phyloP scores from a whole-genome alignment of 2,113 vertebrate genomes.

The Strix aluco region DNA sequence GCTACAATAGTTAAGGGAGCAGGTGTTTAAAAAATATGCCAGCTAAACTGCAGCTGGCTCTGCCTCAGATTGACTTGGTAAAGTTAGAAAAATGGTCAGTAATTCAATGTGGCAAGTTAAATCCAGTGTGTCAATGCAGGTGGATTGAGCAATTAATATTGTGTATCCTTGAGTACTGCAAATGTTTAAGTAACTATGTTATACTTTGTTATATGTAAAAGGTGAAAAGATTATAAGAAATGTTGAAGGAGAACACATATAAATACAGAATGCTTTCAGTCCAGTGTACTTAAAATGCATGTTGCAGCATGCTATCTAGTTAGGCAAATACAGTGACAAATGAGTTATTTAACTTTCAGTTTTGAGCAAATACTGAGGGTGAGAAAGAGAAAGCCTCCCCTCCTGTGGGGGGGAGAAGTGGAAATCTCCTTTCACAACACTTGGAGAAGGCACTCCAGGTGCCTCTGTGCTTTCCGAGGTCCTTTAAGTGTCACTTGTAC shows the following conservation, averaged over 20 bases:
- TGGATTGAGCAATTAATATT: constrained; percentile 20
- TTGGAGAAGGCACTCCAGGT: background rate
- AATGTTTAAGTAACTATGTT: background rate
- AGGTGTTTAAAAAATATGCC: background rate
- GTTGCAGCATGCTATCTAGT: background rate
- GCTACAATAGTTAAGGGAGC: background rate
- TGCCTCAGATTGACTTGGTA: background rate
- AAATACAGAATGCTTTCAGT: background rate
- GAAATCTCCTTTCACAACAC: background rate
- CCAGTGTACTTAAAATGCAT: background rate
- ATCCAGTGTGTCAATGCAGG: constrained; percentile 2
- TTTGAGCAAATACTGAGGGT: background rate
- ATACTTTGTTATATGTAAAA: background rate
- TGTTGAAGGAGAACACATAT: background rate
- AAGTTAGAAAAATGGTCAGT: constrained; percentile 6
- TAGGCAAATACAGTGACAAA: background rate
- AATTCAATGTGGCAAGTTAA: constrained; percentile 28
- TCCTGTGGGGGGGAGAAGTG: background rate
- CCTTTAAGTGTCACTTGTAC: background rate
- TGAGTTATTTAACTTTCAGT: background rate
- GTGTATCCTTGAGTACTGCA: background rate
- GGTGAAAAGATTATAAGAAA: background rate
- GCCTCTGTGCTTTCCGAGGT: background rate
- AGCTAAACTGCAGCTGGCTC: background rate
- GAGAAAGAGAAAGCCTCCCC: background rate